A percentile compares a stretch with the other conserved stretches of the same genome.
These are phyloP conservation scores for Andrena flavipes DNA, from an alignment of 2,888 invertebrate genomes.

Conservation along the genomic window DNA sequence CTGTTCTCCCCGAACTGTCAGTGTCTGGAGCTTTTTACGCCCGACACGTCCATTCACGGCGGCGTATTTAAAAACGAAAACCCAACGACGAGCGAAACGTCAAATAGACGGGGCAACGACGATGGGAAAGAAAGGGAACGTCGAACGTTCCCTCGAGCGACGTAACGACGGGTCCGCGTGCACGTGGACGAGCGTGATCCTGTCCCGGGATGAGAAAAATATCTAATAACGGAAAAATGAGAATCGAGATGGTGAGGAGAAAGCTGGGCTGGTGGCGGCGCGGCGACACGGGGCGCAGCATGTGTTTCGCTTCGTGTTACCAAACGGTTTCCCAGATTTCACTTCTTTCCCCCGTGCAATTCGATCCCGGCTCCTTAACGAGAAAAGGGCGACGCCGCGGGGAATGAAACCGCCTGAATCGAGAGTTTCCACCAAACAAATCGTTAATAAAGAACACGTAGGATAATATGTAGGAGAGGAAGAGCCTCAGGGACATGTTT, in stretches of 20 bases:
- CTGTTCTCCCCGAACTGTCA: conserved; percentile 39
- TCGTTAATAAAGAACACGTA: not conserved
- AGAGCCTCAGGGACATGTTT: conserved; percentile 28
- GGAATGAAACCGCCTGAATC: conserved; percentile 36
- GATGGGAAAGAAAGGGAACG: conserved; percentile 5
- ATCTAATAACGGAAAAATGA: conserved; percentile 74
- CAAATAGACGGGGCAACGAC: not conserved
- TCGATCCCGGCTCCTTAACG: conserved; percentile 66
- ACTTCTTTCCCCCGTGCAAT: conserved; percentile 70
- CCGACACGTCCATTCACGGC: conserved; percentile 15
- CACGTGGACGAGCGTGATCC: conserved; percentile 40
- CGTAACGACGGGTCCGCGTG: not conserved
- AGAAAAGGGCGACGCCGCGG: conserved; percentile 29
- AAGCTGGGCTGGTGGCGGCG: conserved; percentile 33
- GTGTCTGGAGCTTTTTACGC: conserved; percentile 35
- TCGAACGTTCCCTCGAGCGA: conserved; percentile 48
- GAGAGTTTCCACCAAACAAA: conserved; percentile 44
- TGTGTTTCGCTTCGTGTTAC: conserved; percentile 77
- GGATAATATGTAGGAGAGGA: not conserved
- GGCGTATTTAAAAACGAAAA: conserved; percentile 36
- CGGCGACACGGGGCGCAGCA: conserved; percentile 57
- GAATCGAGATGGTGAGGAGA: conserved; percentile 45
- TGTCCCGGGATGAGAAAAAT: conserved; percentile 67
- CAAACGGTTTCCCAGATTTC: conserved; percentile 77
- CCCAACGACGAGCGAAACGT: conserved; percentile 14